Conservation (phyloP, 2,113 vertebrate genomes). For the Lepisosteus oculatus region DNA sequence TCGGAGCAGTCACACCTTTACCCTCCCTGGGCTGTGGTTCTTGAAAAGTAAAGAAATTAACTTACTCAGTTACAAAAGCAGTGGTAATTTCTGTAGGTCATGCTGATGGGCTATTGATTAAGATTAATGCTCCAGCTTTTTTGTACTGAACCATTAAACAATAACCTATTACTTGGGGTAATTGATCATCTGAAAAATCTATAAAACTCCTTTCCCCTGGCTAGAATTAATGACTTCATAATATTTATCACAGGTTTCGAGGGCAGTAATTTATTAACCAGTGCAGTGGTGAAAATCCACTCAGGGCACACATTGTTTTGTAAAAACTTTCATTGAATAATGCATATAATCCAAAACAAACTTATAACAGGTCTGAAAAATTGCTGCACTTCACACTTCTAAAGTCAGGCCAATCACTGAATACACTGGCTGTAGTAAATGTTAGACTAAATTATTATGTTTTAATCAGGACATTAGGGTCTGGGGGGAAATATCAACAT, state of each 20-base stretch:
- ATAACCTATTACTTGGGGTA: constrained; percentile 55
- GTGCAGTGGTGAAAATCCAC: constrained; percentile 31
- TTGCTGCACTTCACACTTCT: neutral
- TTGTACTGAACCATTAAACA: constrained; percentile 56
- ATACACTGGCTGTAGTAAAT: too few relatives aligned
- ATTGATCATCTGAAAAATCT: constrained; percentile 62
- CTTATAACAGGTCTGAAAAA: neutral
- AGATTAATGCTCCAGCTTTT: constrained; percentile 51
- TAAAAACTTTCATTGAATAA: neutral
- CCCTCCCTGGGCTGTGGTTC: constrained; percentile 19
- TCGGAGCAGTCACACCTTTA: constrained; percentile 19
- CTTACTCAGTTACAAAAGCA: constrained; percentile 32
- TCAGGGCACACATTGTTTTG: constrained; percentile 9
- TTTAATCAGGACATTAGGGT: too few relatives aligned
- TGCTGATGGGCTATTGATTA: constrained; percentile 51
- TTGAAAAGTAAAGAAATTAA: constrained; percentile 26
- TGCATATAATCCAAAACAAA: neutral
- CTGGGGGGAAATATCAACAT: too few relatives aligned
- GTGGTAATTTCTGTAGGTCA: constrained; percentile 27
- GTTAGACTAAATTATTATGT: too few relatives aligned
- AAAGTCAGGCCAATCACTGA: too few relatives aligned
- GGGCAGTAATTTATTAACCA: constrained; percentile 46
- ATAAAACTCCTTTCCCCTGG: constrained; percentile 42
- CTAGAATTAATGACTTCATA: constrained; percentile 45
- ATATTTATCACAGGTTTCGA: constrained; percentile 37